A percentile compares a stretch with the other conserved stretches of the same genome.
phyloP scores from a whole-genome alignment of 2,888 invertebrate species.

The Alviniconcha strummeri region DNA sequence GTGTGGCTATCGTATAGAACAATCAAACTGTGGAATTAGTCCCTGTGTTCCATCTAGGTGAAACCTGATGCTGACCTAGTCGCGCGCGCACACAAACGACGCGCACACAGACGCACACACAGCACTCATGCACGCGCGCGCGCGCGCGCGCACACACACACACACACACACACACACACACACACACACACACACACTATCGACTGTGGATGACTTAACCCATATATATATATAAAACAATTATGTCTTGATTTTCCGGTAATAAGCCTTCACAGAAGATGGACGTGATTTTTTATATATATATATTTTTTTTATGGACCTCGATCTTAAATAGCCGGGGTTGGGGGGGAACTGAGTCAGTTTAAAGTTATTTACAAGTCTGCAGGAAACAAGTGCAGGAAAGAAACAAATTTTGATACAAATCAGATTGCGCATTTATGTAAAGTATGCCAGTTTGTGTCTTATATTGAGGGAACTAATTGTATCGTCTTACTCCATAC shows the following conservation, averaged over 20 bases:
- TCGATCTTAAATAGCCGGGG: too few species aligned
- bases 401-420: too few species aligned
- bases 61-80: too few species aligned
- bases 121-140: neutral
- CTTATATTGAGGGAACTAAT: too few species aligned
- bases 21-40: too few species aligned
- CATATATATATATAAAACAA: neutral
- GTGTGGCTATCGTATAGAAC: too few species aligned
- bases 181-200: conserved; percentile 2
- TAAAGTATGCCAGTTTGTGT: too few species aligned
- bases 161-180: conserved; percentile 15
- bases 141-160: conserved; percentile 18
- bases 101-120: neutral
- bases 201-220: neutral
- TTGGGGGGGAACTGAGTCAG: neutral
- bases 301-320: too few species aligned
- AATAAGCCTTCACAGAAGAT: neutral
- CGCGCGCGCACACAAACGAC: neutral
- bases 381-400: too few species aligned
- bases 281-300: neutral
- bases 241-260: neutral
- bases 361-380: neutral
- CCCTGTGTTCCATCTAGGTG: too few species aligned
- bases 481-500: too few species aligned
- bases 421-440: too few species aligned